Percentiles rank a stretch among this genome's conserved stretches.
These are phyloP conservation scores for Aphrophora alni DNA, from an alignment of 2,888 invertebrate genomes.

Conservation along the genomic window DNA sequence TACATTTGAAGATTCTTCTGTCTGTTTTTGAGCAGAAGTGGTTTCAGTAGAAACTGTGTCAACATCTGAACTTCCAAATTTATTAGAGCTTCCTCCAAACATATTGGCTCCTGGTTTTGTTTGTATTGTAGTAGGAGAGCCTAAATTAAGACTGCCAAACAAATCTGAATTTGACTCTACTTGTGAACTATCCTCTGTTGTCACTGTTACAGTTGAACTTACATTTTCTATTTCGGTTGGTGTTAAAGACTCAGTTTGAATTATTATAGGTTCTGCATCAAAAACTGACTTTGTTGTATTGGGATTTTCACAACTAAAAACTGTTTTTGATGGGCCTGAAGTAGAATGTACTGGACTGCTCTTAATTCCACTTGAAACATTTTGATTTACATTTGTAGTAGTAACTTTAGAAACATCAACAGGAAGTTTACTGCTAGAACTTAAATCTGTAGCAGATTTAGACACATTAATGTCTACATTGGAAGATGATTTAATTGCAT, in stretches of 20 bases:
- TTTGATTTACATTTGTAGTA: neutral
- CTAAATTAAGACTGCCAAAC: neutral
- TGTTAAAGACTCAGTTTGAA: neutral
- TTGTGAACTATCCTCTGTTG: neutral
- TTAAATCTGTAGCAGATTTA: neutral
- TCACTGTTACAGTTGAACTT: neutral
- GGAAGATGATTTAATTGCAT: neutral
- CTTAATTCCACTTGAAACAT: neutral
- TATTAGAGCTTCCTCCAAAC: neutral
- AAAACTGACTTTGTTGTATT: neutral
- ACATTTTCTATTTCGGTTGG: neutral
- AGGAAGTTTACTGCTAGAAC: neutral
- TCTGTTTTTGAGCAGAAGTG: constrained; percentile 48
- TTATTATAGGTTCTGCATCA: neutral
- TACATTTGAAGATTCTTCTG: constrained; percentile 11
- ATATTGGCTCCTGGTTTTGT: neutral
- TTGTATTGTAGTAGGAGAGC: neutral
- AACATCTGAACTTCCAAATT: constrained; percentile 41
- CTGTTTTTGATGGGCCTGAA: neutral
- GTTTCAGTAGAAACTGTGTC: constrained; percentile 45
- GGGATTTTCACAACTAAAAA: neutral
- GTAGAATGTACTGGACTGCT: neutral
- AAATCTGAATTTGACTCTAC: neutral
- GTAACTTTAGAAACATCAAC: neutral
- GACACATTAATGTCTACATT: neutral